Base-by-base conservation (phyloP, 2,797 vertebrate species). In the Poecilia wingei region DNA sequence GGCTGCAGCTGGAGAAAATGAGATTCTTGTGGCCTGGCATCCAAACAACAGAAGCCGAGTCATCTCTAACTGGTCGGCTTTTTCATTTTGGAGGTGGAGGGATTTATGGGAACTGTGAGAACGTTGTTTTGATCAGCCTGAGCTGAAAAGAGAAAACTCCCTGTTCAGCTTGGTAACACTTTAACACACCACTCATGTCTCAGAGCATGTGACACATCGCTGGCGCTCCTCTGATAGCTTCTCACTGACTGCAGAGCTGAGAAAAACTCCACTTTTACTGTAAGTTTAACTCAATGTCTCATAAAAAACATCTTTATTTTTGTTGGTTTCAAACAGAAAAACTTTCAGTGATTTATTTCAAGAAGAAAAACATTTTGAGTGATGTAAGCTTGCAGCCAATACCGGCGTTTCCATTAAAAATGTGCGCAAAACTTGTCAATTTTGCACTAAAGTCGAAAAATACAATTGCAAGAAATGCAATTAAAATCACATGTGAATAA, bases 131-230 rank as follows among this genome's bases (percentile, higher is more conserved):
- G 68, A 84, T 80, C 47, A 79, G 81, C 74, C 81, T 74, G 73
- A 41, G 78, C 31, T 78, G 78, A 88, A 80, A 64, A 36, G 28
- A 28, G n/a, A 64, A 64, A 64, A 36, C 31, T 64, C 59, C 16
- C 33, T 64, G 59, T 36, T 41, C 66, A 75, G 77, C 77, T 64
- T 36, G 49, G 55, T 61, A 81, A 80, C 70, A 74, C 83, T 86
- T 87, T 53, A 84, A 84, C 82, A 75, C 64, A 73, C 72, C 12
- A 75, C 76, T 89, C 75, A 82, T 77, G 82, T 86, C 72, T 75
- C 79, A 8, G 82, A 78, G 80, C 91, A 87, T 6, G 77, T 84
- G 85, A 91, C 79, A 41, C 81, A 88, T 86, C 75, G 16, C 84
- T 61, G 22, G 85, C 83, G 87, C 91, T 79, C 89, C 71, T 80